Percentiles rank a stretch among this genome's conserved stretches.
phyloP scores from a whole-genome alignment of 2,888 invertebrate species.

The Mantis religiosa region DNA sequence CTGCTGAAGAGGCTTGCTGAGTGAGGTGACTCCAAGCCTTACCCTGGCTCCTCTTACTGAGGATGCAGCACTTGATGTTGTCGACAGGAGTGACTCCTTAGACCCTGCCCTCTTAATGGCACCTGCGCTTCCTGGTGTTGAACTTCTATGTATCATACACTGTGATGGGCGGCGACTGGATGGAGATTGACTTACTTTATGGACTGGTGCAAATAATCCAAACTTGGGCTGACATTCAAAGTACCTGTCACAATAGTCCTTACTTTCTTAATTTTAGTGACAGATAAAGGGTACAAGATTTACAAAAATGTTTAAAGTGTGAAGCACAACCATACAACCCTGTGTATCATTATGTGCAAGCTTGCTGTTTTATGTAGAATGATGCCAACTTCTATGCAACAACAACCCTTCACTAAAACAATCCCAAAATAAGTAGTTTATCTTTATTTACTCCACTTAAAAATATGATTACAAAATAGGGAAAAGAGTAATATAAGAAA shows the following conservation, averaged over 20 bases:
- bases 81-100: constrained; percentile 74
- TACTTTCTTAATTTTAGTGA: constrained; percentile 3
- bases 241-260: constrained; percentile 62
- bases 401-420: too few relatives aligned
- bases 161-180: constrained; percentile 58
- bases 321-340: too few relatives aligned
- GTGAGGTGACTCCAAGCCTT: constrained; percentile 70
- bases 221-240: constrained; percentile 87
- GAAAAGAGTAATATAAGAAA: too few relatives aligned
- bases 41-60: constrained; percentile 57
- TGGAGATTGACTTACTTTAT: constrained; percentile 85
- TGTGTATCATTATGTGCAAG: too few relatives aligned
- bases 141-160: constrained; percentile 58
- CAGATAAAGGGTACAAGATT: neutral
- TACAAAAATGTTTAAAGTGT: too few relatives aligned
- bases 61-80: constrained; percentile 45
- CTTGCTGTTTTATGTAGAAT: too few relatives aligned
- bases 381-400: too few relatives aligned
- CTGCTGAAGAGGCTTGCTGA: constrained; percentile 36
- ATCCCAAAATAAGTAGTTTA: too few relatives aligned
- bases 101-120: constrained; percentile 68
- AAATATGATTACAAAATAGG: too few relatives aligned
- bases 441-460: too few relatives aligned
- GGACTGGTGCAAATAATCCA: constrained; percentile 89
- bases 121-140: constrained; percentile 46